A percentile compares a stretch with the other conserved stretches of the same genome.
Conservation (phyloP, 1,140 invertebrate species). For the Anagrus nilaparvatae region DNA sequence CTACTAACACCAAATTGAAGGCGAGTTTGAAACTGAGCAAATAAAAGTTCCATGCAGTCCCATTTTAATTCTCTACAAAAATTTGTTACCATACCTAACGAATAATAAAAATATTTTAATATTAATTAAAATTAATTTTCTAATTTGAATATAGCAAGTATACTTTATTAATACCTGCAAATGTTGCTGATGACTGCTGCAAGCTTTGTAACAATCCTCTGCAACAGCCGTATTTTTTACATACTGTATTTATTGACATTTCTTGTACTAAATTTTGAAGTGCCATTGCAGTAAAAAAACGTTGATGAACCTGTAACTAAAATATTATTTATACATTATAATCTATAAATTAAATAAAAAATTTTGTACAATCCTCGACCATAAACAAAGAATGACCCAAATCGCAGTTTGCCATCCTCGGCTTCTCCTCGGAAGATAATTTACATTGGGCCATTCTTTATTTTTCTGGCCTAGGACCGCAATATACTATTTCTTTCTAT, state of each 20-base stretch:
- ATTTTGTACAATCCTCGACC: too few species aligned
- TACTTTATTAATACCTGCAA: constrained; percentile 78
- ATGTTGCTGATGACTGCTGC: constrained; percentile 90
- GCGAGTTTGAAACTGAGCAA: constrained; percentile 87
- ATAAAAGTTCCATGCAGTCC: constrained; percentile 78
- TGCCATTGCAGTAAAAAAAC: constrained; percentile 89
- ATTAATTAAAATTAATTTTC: too few species aligned
- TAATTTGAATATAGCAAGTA: too few species aligned
- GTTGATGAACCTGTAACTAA: constrained; percentile 41
- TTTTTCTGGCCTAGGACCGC: too few species aligned
- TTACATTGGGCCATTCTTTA: too few species aligned
- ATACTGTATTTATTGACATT: constrained; percentile 66
- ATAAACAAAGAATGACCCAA: too few species aligned
- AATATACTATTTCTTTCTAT: too few species aligned
- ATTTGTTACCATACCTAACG: constrained; percentile 76
- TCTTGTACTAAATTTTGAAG: constrained; percentile 91
- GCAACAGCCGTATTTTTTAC: constrained; percentile 73
- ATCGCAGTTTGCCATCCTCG: too few species aligned
- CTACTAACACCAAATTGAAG: constrained; percentile 89
- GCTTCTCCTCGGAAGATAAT: too few species aligned
- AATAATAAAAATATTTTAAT: constrained; percentile 9
- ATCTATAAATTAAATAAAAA: too few species aligned
- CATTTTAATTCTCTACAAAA: constrained; percentile 91
- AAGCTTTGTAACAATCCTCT: constrained; percentile 84
- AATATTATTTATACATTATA: constrained; percentile 15